These are phyloP conservation scores for Toxotes chatareus DNA, from an alignment of 2,113 vertebrate species.

Conservation along the genomic window DNA sequence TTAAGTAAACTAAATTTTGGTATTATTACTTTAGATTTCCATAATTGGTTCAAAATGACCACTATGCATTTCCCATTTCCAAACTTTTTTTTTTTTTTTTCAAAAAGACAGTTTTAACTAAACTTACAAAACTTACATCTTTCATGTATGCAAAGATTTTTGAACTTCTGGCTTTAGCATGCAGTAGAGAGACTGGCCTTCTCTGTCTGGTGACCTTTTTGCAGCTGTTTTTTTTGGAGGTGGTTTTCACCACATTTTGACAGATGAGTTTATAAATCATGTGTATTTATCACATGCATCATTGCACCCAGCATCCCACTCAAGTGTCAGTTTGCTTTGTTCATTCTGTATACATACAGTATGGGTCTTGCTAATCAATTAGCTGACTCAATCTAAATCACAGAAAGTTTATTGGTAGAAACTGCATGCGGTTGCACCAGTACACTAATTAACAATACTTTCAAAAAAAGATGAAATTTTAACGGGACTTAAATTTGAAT, in stretches of 20 bases:
- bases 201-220: neutral
- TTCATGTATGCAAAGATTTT: neutral
- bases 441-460: slow-evolving; percentile 21
- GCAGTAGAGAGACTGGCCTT: neutral
- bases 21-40: no score
- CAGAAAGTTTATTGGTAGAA: neutral
- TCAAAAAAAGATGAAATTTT: slow-evolving; percentile 32
- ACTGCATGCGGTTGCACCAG: neutral
- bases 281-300: neutral
- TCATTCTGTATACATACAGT: neutral
- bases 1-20: no score
- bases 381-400: neutral
- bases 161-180: neutral
- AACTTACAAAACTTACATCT: neutral
- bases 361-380: neutral
- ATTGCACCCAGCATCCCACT: neutral
- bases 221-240: neutral
- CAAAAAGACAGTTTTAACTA: neutral
- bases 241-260: neutral
- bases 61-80: neutral
- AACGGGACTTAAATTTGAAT: slow-evolving; percentile 49
- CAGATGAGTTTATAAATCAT: neutral
- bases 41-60: no score
- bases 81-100: neutral
- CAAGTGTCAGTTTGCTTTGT: neutral